Evolutionary conservation across 2,797 vertebrate species (phyloP), one percentile per base, ranked within the genome.

Genomic region (Chelon labrosus): DNA sequence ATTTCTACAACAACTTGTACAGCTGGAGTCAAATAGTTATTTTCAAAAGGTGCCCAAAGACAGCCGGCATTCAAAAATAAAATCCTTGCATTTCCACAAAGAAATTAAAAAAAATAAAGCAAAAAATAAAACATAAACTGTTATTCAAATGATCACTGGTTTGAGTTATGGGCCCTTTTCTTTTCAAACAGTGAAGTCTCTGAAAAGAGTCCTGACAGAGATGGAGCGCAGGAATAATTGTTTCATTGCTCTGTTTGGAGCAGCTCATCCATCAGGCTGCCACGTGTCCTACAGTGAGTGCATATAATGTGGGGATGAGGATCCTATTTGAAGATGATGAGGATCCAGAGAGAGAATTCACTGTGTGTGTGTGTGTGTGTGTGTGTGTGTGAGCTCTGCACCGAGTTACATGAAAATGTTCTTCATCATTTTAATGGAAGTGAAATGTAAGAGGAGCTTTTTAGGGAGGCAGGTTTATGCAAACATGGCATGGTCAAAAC

Each of bases 261-360:
- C 80, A 63, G 70, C 65, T 51, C 90, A 94, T 94, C 91, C 88
- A 91, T 93, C 93, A 93, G 80, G 69, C 85, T 58, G 70, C 68
- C 16, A 16, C 19, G 3, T 61, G 65, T 82, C 82, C 88, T 70
- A 47, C 67, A 22, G 69, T 71, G 73, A 51, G 41, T 70, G 78
- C 54, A 82, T 74, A 63, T 70, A 73, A 83, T 52, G 79, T 52
- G 70, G 13, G 67, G 69, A 81, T 65, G 78, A 67, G 83, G 77
- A 84, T 39, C 51, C 75, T 68, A 65, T 51, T 47, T 22, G 10
- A 79, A 39, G 71, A 25, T 22, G 10, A 79, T 44, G 71, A 25
- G 58, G 59, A 63, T 59, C 53, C 65, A 44, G 73, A 64, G 17
- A 68, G 11, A 52, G 13, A 49, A 39, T 66, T 0, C 10, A 5